Evolutionary conservation across 2,888 invertebrate species (phyloP).

Genomic region (Monopis laevigella): DNA sequence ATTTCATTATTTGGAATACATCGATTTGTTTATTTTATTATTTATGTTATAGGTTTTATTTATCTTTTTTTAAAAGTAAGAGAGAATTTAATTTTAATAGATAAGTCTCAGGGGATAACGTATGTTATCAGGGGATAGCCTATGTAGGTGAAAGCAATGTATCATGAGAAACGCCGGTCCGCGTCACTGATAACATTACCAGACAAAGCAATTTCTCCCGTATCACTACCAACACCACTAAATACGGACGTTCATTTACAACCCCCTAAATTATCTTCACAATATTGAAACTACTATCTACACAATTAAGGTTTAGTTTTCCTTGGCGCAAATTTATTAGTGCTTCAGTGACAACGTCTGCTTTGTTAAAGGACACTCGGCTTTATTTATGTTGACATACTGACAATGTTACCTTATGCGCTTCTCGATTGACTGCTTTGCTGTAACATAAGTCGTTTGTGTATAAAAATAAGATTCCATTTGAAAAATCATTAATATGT

Average conservation of each 20-base stretch:
- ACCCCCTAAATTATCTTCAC: conserved; percentile 26
- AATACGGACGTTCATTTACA: conserved; percentile 59
- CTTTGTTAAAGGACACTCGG: conserved; percentile 65
- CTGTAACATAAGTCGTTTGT: neutral
- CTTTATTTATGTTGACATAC: conserved; percentile 65
- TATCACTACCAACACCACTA: conserved; percentile 60
- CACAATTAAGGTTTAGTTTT: neutral
- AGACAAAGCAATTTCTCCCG: conserved; percentile 67
- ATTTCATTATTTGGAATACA: conserved; percentile 7
- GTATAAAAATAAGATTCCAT: neutral
- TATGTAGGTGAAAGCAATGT: conserved; percentile 32
- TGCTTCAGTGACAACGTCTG: conserved; percentile 57
- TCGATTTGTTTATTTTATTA: too few species aligned
- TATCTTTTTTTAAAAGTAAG: too few species aligned
- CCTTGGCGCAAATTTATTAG: conserved; percentile 15
- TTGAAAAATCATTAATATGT: conserved; percentile 14
- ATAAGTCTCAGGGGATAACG: too few species aligned
- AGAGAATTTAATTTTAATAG: too few species aligned
- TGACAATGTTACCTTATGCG: conserved; percentile 54
- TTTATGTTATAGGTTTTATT: too few species aligned
- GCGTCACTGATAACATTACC: conserved; percentile 60
- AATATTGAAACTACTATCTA: neutral
- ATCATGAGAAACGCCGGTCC: conserved; percentile 55
- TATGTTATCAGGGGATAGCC: neutral
- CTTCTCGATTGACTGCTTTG: conserved; percentile 27